Percentiles rank a stretch among this genome's conserved stretches.
Evolutionary conservation across 1,140 invertebrate species (phyloP).

Genomic region (Campoletis sonorensis): DNA sequence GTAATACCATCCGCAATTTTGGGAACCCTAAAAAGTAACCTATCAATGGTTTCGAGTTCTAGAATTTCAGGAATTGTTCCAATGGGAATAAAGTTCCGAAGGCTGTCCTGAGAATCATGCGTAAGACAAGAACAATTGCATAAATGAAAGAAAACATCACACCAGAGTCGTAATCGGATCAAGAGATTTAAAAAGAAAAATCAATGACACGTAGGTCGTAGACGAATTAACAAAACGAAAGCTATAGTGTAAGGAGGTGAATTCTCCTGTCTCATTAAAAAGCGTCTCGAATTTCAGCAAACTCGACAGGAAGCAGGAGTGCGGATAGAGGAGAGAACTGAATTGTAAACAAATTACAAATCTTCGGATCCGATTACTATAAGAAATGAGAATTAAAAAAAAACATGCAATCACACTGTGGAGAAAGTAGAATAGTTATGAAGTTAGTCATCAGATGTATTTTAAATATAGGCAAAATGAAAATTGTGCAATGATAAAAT

Average conservation of each 20-base stretch:
- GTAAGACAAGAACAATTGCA: slow-evolving; percentile 32
- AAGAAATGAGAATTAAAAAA: slow-evolving; percentile 38
- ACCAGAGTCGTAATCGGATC: slow-evolving; percentile 46
- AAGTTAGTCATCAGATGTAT: slow-evolving; percentile 50
- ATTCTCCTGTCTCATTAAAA: slow-evolving; percentile 16
- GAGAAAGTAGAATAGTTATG: slow-evolving; percentile 36
- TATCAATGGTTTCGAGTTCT: background rate
- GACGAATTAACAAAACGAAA: background rate
- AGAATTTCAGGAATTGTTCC: background rate
- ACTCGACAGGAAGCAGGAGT: slow-evolving; percentile 22
- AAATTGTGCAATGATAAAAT: background rate
- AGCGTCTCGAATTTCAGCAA: slow-evolving; percentile 41
- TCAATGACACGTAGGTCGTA: background rate
- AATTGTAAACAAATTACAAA: slow-evolving; percentile 37
- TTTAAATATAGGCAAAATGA: slow-evolving; percentile 43
- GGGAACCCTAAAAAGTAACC: background rate
- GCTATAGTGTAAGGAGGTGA: slow-evolving; percentile 21
- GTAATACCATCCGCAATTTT: no score
- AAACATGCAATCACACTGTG: slow-evolving; percentile 45
- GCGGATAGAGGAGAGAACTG: background rate
- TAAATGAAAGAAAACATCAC: slow-evolving; percentile 28
- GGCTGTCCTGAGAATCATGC: slow-evolving; percentile 25
- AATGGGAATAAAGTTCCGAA: background rate
- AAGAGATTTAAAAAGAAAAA: slow-evolving; percentile 12
- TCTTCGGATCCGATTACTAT: slow-evolving; percentile 39